Evolutionary conservation across 2,888 invertebrate species (phyloP), one percentile per base, ranked within the genome.

Genomic region (Eulithis prunata): DNA sequence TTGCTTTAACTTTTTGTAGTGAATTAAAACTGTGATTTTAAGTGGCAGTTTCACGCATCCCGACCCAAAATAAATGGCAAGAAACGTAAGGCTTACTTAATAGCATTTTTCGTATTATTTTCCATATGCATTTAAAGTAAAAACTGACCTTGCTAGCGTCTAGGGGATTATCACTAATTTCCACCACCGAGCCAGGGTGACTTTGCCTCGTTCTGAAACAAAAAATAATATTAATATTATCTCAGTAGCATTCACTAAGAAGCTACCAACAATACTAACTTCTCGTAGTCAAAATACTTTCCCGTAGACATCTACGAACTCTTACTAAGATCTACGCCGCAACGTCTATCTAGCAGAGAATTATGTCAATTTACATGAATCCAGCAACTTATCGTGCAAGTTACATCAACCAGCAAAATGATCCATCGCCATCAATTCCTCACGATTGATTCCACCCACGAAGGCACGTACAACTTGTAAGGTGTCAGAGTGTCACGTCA

Each of bases 171-270:
- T 99, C 99, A 93, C 98, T 97, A 84, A 99, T 95, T 91, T 98
- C 98, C 79, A 99, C 97, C 78, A 99, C 98, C 72, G 97, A 94
- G 70, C 99, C 99, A 64, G 99, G 99, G 94, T 99, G 99, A 78
- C 97, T 98, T 93, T 97, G 98, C 86, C 98, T 95, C 84, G 97
- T 96, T 79, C 99, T 99, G 94, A 68, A 95, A 96, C 83, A 84
- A 87, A 46, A 55, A 32, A 32, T 4, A 32, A 32, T 32, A 32
- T 3, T 3, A 32, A 32, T 21, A 21, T 21, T 21, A 21, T 21
- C 2, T 21, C 2, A 21, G 21, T 21, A 1, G 21, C 21, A 21
- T 2, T 2, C 1, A 21, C 21, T 21, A 2, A 1, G 21, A 21
- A 21, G 21, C 21, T 21, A 21, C 21, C 21, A 21, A 21, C 21